These are phyloP conservation scores for Smittia aterrima DNA, from an alignment of 2,888 invertebrate species.

Conservation along the genomic window DNA sequence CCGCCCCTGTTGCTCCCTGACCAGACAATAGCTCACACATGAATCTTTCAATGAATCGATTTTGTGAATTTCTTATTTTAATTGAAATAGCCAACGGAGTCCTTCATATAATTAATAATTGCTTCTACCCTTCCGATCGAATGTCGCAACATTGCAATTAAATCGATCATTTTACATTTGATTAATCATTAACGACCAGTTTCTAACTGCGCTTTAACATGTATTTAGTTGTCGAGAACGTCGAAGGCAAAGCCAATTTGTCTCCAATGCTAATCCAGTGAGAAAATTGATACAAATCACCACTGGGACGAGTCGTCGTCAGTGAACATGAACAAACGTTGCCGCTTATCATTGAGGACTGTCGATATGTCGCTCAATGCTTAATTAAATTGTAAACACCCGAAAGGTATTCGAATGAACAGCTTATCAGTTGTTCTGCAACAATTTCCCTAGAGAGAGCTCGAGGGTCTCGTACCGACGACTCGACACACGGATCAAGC, in stretches of 20 bases:
- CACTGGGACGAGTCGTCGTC: not conserved
- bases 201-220: not conserved
- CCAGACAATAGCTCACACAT: no score
- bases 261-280: not conserved
- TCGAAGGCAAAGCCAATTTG: not conserved
- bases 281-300: constrained; percentile 13
- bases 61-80: no score
- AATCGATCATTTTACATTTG: not conserved
- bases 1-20: no score
- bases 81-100: no score
- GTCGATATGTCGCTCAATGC: not conserved
- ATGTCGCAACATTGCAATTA: not conserved
- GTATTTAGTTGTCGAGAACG: not conserved
- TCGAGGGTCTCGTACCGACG: not conserved
- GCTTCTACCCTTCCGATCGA: not conserved
- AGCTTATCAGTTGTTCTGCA: not conserved
- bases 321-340: not conserved
- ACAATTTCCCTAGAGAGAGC: not conserved
- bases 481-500: not conserved
- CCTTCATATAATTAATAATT: no score
- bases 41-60: no score
- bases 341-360: not conserved
- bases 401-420: not conserved
- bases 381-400: constrained; percentile 8
- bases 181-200: not conserved